These are phyloP conservation scores for Eupleurogrammus muticus DNA, from an alignment of 2,797 vertebrate species.

Conservation along the genomic window DNA sequence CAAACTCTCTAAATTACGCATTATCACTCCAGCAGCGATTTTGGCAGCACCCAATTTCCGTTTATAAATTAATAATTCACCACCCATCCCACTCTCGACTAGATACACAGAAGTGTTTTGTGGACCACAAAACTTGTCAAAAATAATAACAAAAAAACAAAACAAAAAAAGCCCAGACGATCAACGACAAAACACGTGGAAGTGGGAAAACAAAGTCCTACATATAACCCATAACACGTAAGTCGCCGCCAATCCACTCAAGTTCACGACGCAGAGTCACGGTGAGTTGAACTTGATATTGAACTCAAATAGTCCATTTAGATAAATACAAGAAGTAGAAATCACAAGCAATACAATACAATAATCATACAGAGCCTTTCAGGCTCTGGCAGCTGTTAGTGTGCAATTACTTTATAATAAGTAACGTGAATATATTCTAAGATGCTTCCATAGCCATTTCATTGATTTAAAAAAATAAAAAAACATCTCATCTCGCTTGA, in stretches of 20 bases:
- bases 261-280: conserved; percentile 63
- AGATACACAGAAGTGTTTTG: conserved; percentile 14
- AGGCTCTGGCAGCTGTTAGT: neutral
- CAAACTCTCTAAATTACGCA: neutral
- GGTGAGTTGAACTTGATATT: conserved; percentile 78
- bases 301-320: conserved; percentile 65
- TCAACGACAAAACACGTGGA: too few relatives aligned
- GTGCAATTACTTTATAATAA: neutral
- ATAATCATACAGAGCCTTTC: neutral
- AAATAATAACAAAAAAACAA: too few relatives aligned
- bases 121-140: conserved; percentile 37
- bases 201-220: neutral
- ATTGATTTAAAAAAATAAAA: conserved; percentile 32
- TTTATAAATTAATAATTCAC: conserved; percentile 28
- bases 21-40: conserved; percentile 4
- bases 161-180: too few relatives aligned
- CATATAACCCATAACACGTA: neutral
- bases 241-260: conserved; percentile 50
- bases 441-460: neutral
- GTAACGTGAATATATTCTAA: conserved; percentile 18
- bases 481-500: neutral
- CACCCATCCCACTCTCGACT: neutral
- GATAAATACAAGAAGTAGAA: conserved; percentile 16
- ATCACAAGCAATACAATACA: conserved; percentile 6
- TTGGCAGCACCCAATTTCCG: conserved; percentile 1